Evolutionary conservation across 2,888 invertebrate species (phyloP).

Genomic region (Sphaerophoria taeniata): DNA sequence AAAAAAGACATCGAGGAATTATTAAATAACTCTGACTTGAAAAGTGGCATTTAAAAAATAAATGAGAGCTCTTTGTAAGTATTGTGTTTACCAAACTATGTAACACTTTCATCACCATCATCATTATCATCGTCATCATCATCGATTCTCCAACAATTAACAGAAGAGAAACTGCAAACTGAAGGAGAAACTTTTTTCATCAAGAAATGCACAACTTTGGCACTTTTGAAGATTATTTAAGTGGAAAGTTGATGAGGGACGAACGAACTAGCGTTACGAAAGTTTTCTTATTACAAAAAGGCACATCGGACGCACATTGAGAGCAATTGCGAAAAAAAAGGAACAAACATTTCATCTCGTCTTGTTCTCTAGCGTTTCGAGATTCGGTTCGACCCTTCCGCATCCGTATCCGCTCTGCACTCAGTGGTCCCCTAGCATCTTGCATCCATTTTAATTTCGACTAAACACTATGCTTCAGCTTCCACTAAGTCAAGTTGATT

Average conservation of each 20-base stretch:
- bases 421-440: neutral
- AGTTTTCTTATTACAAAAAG: conserved; percentile 71
- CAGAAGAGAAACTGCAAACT: conserved; percentile 57
- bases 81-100: conserved; percentile 30
- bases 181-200: conserved; percentile 71
- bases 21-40: conserved; percentile 16
- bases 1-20: conserved; percentile 8
- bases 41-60: conserved; percentile 34
- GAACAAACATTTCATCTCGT: neutral
- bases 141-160: conserved; percentile 70
- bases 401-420: conserved; percentile 1
- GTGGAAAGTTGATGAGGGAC: conserved; percentile 71
- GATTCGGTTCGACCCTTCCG: conserved; percentile 17
- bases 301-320: conserved; percentile 30
- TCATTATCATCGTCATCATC: conserved; percentile 23
- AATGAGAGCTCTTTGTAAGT: conserved; percentile 5
- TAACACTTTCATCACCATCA: conserved; percentile 35
- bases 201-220: conserved; percentile 72
- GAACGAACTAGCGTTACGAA: conserved; percentile 29
- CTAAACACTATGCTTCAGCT: conserved; percentile 50
- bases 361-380: neutral
- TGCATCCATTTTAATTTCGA: conserved; percentile 60
- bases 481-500: conserved; percentile 64
- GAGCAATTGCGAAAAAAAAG: conserved; percentile 33
- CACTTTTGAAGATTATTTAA: conserved; percentile 69